Evolutionary conservation across 35 echinoderm and acorn worm genomes (phyloP).

Genomic region (Anneissia japonica): DNA sequence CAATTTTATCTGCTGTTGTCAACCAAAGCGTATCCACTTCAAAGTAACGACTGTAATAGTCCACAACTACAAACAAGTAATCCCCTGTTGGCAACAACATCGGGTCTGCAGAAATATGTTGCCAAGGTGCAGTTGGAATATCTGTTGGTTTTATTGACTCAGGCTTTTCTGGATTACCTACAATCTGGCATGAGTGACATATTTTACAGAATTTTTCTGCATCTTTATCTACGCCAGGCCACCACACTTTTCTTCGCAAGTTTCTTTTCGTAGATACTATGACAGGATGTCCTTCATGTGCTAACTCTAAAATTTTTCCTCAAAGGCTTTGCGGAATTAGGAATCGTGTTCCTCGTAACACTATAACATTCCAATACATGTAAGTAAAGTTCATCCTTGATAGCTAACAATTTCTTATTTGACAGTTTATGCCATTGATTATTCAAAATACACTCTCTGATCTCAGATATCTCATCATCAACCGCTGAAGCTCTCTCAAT

Average conservation of each 20-base stretch:
- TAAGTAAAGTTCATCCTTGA: background rate
- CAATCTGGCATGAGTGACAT: background rate
- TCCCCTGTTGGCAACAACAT: slow-evolving; percentile 16
- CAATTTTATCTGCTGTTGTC: background rate
- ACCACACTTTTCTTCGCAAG: background rate
- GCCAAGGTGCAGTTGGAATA: background rate
- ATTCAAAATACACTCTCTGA: background rate
- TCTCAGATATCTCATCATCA: background rate
- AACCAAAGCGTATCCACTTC: background rate
- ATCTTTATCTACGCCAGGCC: background rate
- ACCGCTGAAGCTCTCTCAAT: background rate
- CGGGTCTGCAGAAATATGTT: too few species aligned
- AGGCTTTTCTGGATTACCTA: background rate
- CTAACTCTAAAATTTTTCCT: background rate
- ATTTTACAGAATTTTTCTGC: background rate
- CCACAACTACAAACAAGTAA: background rate
- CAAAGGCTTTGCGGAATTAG: background rate
- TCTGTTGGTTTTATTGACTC: background rate
- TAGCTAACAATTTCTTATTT: background rate
- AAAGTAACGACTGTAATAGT: background rate
- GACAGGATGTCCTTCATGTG: background rate
- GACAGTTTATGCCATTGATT: background rate
- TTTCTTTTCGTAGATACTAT: background rate
- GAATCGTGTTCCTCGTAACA: background rate
- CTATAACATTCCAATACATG: background rate